Evolutionary conservation across 2,888 invertebrate genomes (phyloP).

Genomic region (Gryllus longicercus): DNA sequence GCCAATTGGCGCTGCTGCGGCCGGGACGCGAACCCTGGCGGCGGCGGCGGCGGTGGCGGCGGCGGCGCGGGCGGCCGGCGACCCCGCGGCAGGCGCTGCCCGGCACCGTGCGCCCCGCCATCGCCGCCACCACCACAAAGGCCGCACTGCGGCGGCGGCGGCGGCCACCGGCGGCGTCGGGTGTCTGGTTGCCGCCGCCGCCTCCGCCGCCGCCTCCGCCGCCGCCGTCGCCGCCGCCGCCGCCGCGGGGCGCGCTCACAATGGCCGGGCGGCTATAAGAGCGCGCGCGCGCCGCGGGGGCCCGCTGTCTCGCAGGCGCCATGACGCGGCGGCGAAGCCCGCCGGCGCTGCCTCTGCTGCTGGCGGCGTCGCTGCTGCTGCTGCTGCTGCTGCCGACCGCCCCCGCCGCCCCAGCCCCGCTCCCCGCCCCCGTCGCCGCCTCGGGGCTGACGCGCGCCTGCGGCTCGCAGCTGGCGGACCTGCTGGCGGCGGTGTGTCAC

Average conservation of each 20-base stretch:
- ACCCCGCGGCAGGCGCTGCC: conserved; percentile 1
- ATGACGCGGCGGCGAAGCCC: not conserved
- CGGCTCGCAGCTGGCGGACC: not conserved
- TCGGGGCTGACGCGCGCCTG: not conserved
- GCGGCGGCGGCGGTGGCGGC: not conserved
- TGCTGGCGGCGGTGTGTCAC: not conserved
- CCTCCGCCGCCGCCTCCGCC: not conserved
- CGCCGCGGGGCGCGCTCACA: not conserved
- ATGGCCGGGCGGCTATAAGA: conserved; percentile 17
- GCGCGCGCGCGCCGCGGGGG: conserved; percentile 17
- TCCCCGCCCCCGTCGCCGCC: not conserved
- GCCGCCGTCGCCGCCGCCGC: not conserved
- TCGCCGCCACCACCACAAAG: not conserved
- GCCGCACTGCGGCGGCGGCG: conserved; percentile 4
- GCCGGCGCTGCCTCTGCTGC: conserved; percentile 1
- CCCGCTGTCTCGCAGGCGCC: conserved; percentile 17
- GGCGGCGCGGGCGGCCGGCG: not conserved
- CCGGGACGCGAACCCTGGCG: conserved; percentile 11
- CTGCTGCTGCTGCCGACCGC: not conserved
- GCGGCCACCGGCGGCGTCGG: not conserved
- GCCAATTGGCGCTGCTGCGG: conserved; percentile 11
- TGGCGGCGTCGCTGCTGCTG: not conserved
- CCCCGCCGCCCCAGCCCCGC: not conserved
- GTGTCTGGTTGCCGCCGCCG: conserved; percentile 1
- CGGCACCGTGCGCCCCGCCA: not conserved